These are phyloP conservation scores for Pao palembangensis DNA, from an alignment of 2,113 vertebrate genomes.

Conservation along the genomic window DNA sequence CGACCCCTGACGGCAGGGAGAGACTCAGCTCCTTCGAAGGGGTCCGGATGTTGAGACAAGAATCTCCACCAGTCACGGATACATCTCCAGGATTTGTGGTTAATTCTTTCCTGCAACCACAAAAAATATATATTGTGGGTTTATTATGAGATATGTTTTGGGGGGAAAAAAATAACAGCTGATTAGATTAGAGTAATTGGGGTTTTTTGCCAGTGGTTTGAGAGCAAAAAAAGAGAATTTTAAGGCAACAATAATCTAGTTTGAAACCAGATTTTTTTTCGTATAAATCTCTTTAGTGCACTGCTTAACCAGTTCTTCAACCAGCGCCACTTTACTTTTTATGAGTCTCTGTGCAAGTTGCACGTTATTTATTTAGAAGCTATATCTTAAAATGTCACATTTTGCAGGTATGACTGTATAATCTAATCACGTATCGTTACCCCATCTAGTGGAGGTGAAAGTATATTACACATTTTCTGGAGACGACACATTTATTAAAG, in stretches of 20 bases:
- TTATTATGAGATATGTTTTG: no score
- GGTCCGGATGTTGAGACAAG: constrained; percentile 64
- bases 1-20: constrained; percentile 78
- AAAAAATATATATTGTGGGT: background rate
- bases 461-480: constrained; percentile 7
- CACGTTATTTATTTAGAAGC: background rate
- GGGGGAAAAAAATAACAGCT: no score
- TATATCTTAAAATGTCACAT: background rate
- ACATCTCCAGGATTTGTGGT: constrained; percentile 58
- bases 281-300: no score
- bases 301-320: no score
- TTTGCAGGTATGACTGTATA: background rate
- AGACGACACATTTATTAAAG: no score
- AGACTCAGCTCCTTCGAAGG: constrained; percentile 52
- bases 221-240: no score
- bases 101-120: constrained; percentile 60
- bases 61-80: constrained; percentile 66
- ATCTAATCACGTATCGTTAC: constrained; percentile 1
- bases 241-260: no score
- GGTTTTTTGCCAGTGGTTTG: no score
- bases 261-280: no score
- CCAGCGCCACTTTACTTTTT: no score
- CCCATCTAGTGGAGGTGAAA: constrained; percentile 37
- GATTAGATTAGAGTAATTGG: no score
- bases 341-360: no score